phyloP scores from a whole-genome alignment of 2,888 invertebrate species.

The Phasia obesa region DNA sequence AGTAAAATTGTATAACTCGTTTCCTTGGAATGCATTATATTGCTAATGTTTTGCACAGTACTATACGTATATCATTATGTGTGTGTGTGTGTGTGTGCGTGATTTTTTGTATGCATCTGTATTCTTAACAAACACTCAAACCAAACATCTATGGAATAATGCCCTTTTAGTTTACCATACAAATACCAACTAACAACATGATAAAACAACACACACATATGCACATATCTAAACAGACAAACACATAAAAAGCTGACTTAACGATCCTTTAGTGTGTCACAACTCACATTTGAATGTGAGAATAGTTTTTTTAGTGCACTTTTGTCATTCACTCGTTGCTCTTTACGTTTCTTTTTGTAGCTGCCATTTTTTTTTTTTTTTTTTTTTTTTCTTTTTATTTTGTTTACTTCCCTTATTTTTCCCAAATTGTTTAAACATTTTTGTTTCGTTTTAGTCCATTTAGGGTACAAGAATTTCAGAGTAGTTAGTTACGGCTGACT shows the following conservation, averaged over 20 bases:
- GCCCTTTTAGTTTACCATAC: conserved; percentile 55
- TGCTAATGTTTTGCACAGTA: too few species aligned
- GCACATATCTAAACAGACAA: conserved; percentile 8
- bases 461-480: conserved; percentile 4
- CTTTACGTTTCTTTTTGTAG: conserved; percentile 52
- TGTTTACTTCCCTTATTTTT: background rate
- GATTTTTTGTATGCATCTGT: background rate
- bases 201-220: conserved; percentile 1
- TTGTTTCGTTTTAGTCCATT: conserved; percentile 14
- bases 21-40: too few species aligned
- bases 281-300: conserved; percentile 68
- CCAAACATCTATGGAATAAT: conserved; percentile 49
- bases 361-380: conserved; percentile 41
- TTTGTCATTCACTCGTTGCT: conserved; percentile 67
- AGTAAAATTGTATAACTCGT: too few species aligned
- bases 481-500: conserved; percentile 31
- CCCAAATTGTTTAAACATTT: conserved; percentile 36
- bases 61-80: background rate
- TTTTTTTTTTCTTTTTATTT: conserved; percentile 10
- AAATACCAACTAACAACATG: conserved; percentile 23
- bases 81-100: background rate
- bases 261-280: conserved; percentile 73
- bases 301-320: conserved; percentile 48
- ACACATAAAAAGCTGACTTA: conserved; percentile 72
- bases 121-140: conserved; percentile 28